Percentiles rank a stretch among this genome's conserved stretches.
phyloP scores from a whole-genome alignment of 2,797 vertebrate species.

The Acipenser ruthenus region DNA sequence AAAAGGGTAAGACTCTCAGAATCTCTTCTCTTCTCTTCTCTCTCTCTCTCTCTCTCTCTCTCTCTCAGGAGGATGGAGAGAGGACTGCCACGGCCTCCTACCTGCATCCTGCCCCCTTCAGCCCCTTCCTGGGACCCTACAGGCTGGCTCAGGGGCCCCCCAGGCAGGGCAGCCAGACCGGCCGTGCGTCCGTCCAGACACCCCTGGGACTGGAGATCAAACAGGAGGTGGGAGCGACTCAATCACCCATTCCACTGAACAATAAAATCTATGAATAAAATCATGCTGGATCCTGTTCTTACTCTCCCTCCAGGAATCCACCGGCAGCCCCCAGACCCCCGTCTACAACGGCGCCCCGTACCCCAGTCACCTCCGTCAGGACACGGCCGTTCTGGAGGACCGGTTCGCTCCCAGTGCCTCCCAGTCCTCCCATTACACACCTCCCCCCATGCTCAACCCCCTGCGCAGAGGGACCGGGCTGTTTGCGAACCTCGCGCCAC shows the following conservation, averaged over 20 bases:
- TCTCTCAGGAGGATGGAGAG: background rate
- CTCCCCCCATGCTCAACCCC: slow-evolving; percentile 60
- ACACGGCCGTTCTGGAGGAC: slow-evolving; percentile 22
- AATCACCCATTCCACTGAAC: background rate
- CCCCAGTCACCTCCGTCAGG: slow-evolving; percentile 49
- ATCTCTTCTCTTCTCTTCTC: too few relatives aligned
- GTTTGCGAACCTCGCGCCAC: slow-evolving; percentile 31
- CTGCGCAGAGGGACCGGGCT: slow-evolving; percentile 50
- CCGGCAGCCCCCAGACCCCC: slow-evolving; percentile 31
- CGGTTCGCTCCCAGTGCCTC: background rate
- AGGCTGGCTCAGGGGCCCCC: background rate
- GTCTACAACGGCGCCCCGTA: slow-evolving; percentile 50
- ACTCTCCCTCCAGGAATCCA: background rate
- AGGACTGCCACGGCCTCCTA: slow-evolving; percentile 6
- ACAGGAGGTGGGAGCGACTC: background rate
- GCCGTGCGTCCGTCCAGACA: slow-evolving; percentile 16
- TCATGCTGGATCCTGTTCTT: background rate
- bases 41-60: too few relatives aligned
- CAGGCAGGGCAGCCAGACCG: background rate
- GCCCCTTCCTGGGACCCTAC: too few relatives aligned
- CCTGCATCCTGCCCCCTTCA: too few relatives aligned
- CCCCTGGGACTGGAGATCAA: slow-evolving; percentile 22
- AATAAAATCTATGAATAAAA: background rate
- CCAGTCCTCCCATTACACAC: slow-evolving; percentile 41
- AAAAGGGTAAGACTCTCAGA: too few relatives aligned